Conservation (phyloP, 2,888 invertebrate genomes). For the Cremastobaeus sp. region DNA sequence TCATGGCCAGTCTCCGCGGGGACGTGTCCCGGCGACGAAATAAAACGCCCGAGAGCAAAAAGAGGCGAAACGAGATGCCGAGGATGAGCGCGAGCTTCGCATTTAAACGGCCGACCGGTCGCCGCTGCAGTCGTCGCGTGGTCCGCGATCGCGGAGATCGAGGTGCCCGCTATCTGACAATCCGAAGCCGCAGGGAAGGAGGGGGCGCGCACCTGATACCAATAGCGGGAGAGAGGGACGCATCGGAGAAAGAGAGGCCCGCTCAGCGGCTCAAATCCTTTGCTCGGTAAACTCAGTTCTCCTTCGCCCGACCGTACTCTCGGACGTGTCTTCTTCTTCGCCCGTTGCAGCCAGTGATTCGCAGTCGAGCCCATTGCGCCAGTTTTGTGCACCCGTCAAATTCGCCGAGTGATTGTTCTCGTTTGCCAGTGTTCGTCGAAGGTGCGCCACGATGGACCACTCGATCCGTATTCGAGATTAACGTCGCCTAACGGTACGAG, state of each 20-base stretch:
- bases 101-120: conserved; percentile 60
- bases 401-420: neutral
- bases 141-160: conserved; percentile 45
- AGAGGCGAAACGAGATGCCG: conserved; percentile 59
- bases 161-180: conserved; percentile 49
- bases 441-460: conserved; percentile 36
- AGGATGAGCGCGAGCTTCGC: conserved; percentile 54
- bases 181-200: conserved; percentile 29
- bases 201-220: conserved; percentile 65
- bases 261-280: conserved; percentile 58
- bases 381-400: too few relatives aligned
- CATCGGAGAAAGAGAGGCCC: conserved; percentile 67
- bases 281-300: conserved; percentile 46
- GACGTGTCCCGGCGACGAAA: conserved; percentile 44
- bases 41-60: conserved; percentile 59
- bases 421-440: conserved; percentile 9
- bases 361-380: too few relatives aligned
- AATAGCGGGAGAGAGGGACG: conserved; percentile 57
- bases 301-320: conserved; percentile 11
- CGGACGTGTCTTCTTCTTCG: conserved; percentile 31
- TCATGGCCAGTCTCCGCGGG: conserved; percentile 30
- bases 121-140: conserved; percentile 60
- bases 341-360: too few relatives aligned
- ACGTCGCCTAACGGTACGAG: conserved; percentile 42
- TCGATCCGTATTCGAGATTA: conserved; percentile 47